Conservation (phyloP, 92 coral and sea anemone species). For the Zoanthus solanderi region DNA sequence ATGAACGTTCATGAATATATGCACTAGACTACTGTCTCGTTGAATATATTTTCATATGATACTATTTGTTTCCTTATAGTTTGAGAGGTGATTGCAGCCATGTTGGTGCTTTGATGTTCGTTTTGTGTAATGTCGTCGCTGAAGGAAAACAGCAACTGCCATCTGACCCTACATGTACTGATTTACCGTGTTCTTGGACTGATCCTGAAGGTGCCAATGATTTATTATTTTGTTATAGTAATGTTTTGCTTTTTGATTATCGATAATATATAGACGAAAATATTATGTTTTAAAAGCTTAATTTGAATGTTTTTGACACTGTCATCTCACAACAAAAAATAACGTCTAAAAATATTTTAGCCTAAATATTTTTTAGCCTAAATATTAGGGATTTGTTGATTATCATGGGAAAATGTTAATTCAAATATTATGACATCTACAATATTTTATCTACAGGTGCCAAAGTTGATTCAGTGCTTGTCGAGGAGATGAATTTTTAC, state of each 20-base stretch:
- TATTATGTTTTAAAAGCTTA: background rate
- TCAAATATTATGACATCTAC: background rate
- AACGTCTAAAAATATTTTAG: slow-evolving; percentile 7
- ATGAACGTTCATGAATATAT: background rate
- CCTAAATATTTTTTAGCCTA: background rate
- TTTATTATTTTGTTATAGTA: background rate
- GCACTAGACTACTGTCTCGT: background rate
- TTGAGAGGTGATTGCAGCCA: slow-evolving; percentile 69
- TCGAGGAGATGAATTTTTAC: slow-evolving; percentile 65
- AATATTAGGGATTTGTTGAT: background rate
- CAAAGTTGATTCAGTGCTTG: slow-evolving; percentile 57
- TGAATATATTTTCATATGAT: background rate
- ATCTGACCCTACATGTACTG: slow-evolving; percentile 66
- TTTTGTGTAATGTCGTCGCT: slow-evolving; percentile 62
- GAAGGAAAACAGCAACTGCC: slow-evolving; percentile 63
- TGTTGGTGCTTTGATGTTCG: slow-evolving; percentile 67
- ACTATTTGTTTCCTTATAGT: slow-evolving; percentile 26
- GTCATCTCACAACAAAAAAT: background rate
- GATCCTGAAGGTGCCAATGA: slow-evolving; percentile 50
- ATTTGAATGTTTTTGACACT: background rate
- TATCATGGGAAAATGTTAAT: slow-evolving; percentile 1
- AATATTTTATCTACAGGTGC: slow-evolving; percentile 37
- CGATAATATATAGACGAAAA: background rate
- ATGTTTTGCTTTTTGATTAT: slow-evolving; percentile 5
- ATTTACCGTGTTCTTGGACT: slow-evolving; percentile 62